Conservation (phyloP, 2,113 vertebrate genomes). For the Dicrurus megarhynchus region DNA sequence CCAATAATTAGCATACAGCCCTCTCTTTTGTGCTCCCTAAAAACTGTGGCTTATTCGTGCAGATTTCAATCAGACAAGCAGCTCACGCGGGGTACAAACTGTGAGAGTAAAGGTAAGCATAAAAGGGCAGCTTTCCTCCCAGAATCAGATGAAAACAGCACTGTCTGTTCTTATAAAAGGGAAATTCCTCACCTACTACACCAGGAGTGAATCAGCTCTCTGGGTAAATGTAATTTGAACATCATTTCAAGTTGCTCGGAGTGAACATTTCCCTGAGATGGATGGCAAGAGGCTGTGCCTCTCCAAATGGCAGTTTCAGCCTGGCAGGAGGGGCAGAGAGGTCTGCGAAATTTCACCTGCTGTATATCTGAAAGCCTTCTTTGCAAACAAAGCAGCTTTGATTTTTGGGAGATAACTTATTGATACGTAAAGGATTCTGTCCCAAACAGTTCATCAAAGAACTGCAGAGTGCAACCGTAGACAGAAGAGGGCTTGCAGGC, state of each 20-base stretch:
- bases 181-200: not conserved
- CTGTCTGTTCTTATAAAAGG: not conserved
- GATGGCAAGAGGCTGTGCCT: not conserved
- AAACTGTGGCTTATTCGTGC: not conserved
- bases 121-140: accelerated
- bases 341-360: not conserved
- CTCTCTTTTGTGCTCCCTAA: not conserved
- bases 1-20: not conserved
- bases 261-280: not conserved
- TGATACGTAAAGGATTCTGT: not conserved
- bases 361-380: not conserved
- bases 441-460: not conserved
- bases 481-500: not conserved
- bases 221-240: not conserved
- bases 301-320: not conserved
- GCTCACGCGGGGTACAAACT: not conserved
- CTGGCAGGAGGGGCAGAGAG: not conserved
- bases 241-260: not conserved
- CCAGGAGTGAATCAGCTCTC: not conserved
- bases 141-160: not conserved
- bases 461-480: not conserved
- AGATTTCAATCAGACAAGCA: not conserved
- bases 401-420: not conserved
- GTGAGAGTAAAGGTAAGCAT: not conserved
- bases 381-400: not conserved